Base-by-base conservation (phyloP, 2,797 vertebrate genomes). In the Acrossocheilus wenchowensis region DNA sequence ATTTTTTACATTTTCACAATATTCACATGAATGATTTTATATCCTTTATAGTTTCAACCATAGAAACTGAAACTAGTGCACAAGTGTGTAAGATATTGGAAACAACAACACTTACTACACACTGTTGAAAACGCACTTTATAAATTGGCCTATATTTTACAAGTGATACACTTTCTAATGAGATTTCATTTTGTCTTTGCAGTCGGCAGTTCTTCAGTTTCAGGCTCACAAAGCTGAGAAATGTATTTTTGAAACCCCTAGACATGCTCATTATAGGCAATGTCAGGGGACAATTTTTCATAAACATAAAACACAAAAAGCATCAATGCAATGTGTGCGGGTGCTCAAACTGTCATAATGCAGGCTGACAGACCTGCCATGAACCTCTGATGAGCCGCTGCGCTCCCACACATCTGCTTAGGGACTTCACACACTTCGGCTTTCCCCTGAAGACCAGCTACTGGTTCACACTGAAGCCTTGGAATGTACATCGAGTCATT, bases 291-390 rank as follows among this genome's bases (percentile, higher is more conserved):
- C 60, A 54, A 54, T 54, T 68, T 66, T 72, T 45, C 12, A 2
- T n/a, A 75, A 39, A 39, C 19, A 62, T 26, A 5, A 68, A 78
- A 66, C 34, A 36, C 73, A 84, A 68, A 50, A 50, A 26, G 48
- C 60, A 52, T 26, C 57, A 66, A 14, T 11, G 39, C 45, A 68
- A 43, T n/a, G 26, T 8, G 12, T 21, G 62, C 10, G 15, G 60
- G 8, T 84, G 45, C 34, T 78, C 73, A 78, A 78, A 41, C 45
- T 39, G 60, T 77, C 43, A 75, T 34, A 23, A 84, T 75, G n/a
- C 11, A 2, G 14, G 9, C 57, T n/a, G 23, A 23, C 72, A 75
- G 82, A 83, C 71, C 19, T 50, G 71, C 30, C 26, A n/a, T 64
- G 30, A 74, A 83, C 26, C 36, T 82, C 69, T 45, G 81, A 73